phyloP scores from a whole-genome alignment of 2,113 vertebrate species.

The Vulpes ferrilata region DNA sequence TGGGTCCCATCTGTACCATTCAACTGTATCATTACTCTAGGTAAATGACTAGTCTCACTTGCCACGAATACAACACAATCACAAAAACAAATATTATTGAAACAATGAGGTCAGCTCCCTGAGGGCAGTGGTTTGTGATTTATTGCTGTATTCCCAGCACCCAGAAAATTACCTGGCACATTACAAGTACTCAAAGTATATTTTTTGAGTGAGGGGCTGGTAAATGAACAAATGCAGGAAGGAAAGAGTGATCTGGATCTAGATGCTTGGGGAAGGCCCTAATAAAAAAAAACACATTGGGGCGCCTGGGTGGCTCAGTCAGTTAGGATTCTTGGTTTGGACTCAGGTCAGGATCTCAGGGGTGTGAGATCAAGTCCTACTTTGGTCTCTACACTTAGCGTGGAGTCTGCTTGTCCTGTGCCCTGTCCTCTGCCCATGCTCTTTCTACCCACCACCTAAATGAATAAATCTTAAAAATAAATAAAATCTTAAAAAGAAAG shows the following conservation, averaged over 20 bases:
- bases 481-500: neutral
- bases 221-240: neutral
- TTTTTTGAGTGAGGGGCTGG: neutral
- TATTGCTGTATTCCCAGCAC: neutral
- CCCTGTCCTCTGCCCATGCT: neutral
- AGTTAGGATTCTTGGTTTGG: neutral
- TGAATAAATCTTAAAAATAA: no score
- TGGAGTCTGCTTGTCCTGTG: neutral
- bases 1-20: neutral
- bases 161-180: neutral
- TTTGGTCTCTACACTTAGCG: neutral
- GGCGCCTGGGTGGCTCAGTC: neutral
- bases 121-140: neutral
- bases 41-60: neutral
- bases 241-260: neutral
- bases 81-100: neutral
- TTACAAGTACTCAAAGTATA: neutral
- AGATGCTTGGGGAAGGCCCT: neutral
- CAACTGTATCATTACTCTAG: constrained; percentile 22
- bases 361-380: neutral
- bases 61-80: neutral
- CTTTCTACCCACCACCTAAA: neutral
- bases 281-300: neutral
- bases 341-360: neutral
- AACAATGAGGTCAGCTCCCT: neutral